Evolutionary conservation across 2,113 vertebrate species (phyloP), one percentile per base, ranked within the genome.

Genomic region (Jacana jacana): DNA sequence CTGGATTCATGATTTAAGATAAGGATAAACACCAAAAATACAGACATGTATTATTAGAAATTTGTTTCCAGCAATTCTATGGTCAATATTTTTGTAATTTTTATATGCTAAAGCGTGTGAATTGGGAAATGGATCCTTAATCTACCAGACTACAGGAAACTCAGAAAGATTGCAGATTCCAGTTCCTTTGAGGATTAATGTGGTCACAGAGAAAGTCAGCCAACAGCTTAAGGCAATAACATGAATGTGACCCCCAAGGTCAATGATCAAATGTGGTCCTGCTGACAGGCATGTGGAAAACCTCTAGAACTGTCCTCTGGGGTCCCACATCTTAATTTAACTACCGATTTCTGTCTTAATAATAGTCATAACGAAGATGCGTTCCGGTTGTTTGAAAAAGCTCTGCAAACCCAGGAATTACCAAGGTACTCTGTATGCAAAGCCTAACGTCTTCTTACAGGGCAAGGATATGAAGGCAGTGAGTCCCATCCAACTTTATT

Each of bases 81-180:
- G 46, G 82, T 90, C 83, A 95, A 88, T 46, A 77, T 52, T 65
- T 86, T 70, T n/a, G n/a, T n/a, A n/a, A n/a, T n/a, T n/a, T n/a
- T n/a, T n/a, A n/a, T n/a, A n/a, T n/a, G n/a, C n/a, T n/a, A n/a
- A n/a, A n/a, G n/a, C n/a, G n/a, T n/a, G n/a, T 65, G 51, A 81
- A 70, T 37, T 5, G 18, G 40, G 17, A 80, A 86, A 83, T 16
- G 54, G 22, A 71, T 66, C 46, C 17, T 82, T 61, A 71, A 83
- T 28, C 31, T 71, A 35, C 13, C 42, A 25, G 30, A 37, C 39
- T 64, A 12, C 19, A 28, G 24, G 17, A 92, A 86, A 52, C 22
- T 20, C 1, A 0, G 15, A 81, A 93, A 64, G 49, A 40, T 0
- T 60, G 48, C 27, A 68, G 48, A 64, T 28, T 80, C 30, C 60